Percentiles rank a stretch among this genome's conserved stretches.
phyloP scores from a whole-genome alignment of 2,113 vertebrate genomes.

The Rana temporaria region DNA sequence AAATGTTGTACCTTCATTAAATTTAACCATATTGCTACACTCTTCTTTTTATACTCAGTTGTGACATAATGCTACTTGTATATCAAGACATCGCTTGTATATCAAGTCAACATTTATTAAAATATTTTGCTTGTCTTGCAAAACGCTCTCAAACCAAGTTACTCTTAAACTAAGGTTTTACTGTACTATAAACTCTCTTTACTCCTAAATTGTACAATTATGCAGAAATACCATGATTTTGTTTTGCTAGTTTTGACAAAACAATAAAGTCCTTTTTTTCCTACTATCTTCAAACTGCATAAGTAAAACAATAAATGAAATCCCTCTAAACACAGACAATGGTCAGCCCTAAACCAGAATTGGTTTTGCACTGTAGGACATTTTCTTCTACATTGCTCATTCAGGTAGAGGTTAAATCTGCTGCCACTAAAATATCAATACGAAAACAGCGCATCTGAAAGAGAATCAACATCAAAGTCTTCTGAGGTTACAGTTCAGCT shows the following conservation, averaged over 20 bases:
- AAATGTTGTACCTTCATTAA: too few relatives aligned
- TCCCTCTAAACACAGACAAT: neutral
- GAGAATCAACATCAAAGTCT: constrained; percentile 38
- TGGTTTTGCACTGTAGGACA: neutral
- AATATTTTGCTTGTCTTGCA: too few relatives aligned
- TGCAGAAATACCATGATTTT: neutral
- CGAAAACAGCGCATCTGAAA: constrained; percentile 4
- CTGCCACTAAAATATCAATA: constrained; percentile 15
- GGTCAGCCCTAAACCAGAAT: neutral
- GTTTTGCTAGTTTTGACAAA: neutral
- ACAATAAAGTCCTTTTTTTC: neutral
- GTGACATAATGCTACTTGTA: too few relatives aligned
- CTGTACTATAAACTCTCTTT: too few relatives aligned
- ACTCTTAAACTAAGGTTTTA: too few relatives aligned
- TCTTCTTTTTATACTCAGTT: too few relatives aligned
- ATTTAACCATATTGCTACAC: too few relatives aligned
- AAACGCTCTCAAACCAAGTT: too few relatives aligned
- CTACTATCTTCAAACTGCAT: neutral
- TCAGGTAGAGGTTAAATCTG: constrained; percentile 23
- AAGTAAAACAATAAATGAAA: neutral
- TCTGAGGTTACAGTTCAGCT: constrained; percentile 35
- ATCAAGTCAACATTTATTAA: too few relatives aligned
- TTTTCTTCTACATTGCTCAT: constrained; percentile 21
- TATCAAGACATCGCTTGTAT: too few relatives aligned
- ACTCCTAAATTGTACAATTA: too few relatives aligned